Conservation (phyloP, 2,888 invertebrate genomes). For the Ochlodes sylvanus region DNA sequence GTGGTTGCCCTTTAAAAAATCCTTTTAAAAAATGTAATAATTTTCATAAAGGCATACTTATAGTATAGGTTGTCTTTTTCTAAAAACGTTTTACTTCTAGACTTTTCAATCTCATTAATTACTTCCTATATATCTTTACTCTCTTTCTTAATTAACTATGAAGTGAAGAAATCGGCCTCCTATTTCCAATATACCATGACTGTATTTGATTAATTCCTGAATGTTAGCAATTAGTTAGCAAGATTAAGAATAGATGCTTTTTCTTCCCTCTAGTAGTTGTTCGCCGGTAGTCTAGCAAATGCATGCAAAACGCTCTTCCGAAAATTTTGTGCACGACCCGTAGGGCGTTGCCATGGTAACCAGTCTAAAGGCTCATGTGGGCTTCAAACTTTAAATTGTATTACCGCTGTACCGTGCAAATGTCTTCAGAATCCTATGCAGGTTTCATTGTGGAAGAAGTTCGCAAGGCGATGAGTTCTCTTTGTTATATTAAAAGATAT, state of each 20-base stretch:
- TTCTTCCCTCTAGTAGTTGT: background rate
- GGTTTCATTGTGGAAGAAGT: slow-evolving; percentile 29
- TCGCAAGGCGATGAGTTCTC: slow-evolving; percentile 11
- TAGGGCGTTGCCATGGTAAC: slow-evolving; percentile 78
- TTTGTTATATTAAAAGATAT: slow-evolving; percentile 28
- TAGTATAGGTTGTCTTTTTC: too few relatives aligned
- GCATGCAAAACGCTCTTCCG: slow-evolving; percentile 70
- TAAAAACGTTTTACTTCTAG: too few relatives aligned
- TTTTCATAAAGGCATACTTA: too few relatives aligned
- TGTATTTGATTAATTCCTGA: too few relatives aligned
- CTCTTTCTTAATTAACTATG: too few relatives aligned
- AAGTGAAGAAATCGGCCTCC: too few relatives aligned
- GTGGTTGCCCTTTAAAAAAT: too few relatives aligned
- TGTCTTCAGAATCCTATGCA: slow-evolving; percentile 53
- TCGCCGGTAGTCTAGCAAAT: background rate
- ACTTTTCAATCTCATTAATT: too few relatives aligned
- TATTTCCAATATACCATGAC: too few relatives aligned
- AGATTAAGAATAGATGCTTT: background rate
- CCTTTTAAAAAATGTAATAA: too few relatives aligned
- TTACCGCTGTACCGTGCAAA: slow-evolving; percentile 70
- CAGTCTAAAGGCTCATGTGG: slow-evolving; percentile 77
- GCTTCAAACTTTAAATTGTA: slow-evolving; percentile 82
- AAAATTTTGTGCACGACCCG: slow-evolving; percentile 70
- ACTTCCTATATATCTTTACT: too few relatives aligned
- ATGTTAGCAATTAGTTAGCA: too few relatives aligned